Evolutionary conservation across 2,888 invertebrate genomes (phyloP), one percentile per base, ranked within the genome.

Genomic region (Caenorhabditis sulstoni): DNA sequence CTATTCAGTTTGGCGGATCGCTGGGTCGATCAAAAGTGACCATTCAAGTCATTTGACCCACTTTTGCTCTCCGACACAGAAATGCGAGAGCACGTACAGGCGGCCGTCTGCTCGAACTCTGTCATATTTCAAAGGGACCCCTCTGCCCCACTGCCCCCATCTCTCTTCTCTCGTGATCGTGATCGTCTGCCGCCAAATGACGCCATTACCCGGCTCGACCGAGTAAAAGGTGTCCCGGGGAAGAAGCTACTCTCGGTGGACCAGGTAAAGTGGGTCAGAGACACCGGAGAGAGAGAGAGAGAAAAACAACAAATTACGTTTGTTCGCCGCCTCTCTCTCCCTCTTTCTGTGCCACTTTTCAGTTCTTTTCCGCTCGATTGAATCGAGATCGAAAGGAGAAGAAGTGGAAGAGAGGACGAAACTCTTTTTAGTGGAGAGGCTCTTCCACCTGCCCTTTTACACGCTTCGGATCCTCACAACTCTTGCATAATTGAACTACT

Each of bases 21-120:
- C n/a, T n/a, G n/a, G n/a, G n/a, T n/a, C n/a, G n/a, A n/a, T n/a
- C n/a, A n/a, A n/a, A n/a, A n/a, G n/a, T n/a, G n/a, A n/a, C n/a
- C n/a, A n/a, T n/a, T n/a, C n/a, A n/a, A n/a, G n/a, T n/a, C n/a
- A n/a, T n/a, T n/a, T n/a, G n/a, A n/a, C n/a, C n/a, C n/a, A n/a
- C n/a, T n/a, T n/a, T n/a, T n/a, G n/a, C n/a, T n/a, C n/a, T n/a
- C n/a, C n/a, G n/a, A n/a, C n/a, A n/a, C n/a, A n/a, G n/a, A n/a
- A n/a, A n/a, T n/a, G n/a, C n/a, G n/a, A n/a, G n/a, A n/a, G n/a
- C n/a, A n/a, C n/a, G n/a, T n/a, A n/a, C n/a, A n/a, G n/a, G n/a
- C n/a, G 41, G 52, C 44, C 55, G 58, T 68, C 68, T 68, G 68
- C 58, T 68, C 52, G 52, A 50, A 39, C 8, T 52, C 41, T 52